Base-by-base conservation (phyloP, 2,797 vertebrate species). In the Enteromius radiatus region DNA sequence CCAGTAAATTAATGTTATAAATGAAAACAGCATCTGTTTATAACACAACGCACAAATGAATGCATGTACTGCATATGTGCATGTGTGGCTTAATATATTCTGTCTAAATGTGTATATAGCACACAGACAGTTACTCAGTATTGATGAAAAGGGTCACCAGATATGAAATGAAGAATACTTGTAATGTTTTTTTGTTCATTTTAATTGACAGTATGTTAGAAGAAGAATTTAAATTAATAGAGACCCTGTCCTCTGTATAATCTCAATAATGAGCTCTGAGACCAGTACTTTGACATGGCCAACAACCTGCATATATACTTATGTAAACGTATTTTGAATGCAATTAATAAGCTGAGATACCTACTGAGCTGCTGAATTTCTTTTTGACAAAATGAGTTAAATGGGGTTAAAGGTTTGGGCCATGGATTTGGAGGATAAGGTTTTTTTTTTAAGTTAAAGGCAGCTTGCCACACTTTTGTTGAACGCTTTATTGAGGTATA, bases 191-290 rank as follows among this genome's bases (percentile, higher is more conserved):
- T 47, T 65, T 38, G 4, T 21, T 71, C 2, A 21, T 71, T 49
- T 15, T 31, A 15, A 49, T 49, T 10, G 47, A 47, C 23, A 17
- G 26, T 12, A 3, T 14, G 9, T 36, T 33, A 8, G 49, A 33
- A n/a, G 21, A 19, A 0, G 17, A 15, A 38, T 56, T 75, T 56
- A 83, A 84, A 86, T 90, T 88, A 88, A 90, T 85, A 89, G 86
- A 73, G 86, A 31, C 11, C 47, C 36, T 59, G 28, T 91, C 91
- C 92, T 94, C 93, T 89, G 93, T 92, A 94, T 95, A 92, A 94
- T 93, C 92, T 93, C 93, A 90, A 89, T 93, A 94, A 94, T 94
- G 94, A 94, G 92, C 93, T 93, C 91, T 91, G 86, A 87, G 90
- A 93, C 91, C 92, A 92, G 91, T 84, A 45, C 26, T 28, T 71